A percentile compares a stretch with the other conserved stretches of the same genome.
phyloP scores from a whole-genome alignment of 2,113 vertebrate species.

The Notarius lentiginosus region DNA sequence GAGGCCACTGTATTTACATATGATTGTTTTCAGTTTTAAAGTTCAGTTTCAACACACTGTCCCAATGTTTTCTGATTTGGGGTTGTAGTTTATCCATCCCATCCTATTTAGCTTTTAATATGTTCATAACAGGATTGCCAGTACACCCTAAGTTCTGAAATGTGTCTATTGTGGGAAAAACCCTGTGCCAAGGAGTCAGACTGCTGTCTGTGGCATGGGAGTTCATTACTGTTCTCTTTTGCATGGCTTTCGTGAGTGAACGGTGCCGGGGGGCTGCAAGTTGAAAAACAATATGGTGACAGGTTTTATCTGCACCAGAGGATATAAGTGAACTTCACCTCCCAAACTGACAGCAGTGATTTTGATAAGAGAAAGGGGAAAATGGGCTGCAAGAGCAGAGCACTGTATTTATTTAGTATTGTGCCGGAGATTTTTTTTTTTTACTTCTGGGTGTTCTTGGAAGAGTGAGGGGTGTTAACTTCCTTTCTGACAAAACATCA shows the following conservation, averaged over 20 bases:
- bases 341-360: neutral
- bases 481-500: conserved; percentile 32
- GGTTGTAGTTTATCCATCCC: neutral
- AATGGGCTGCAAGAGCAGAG: conserved; percentile 14
- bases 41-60: too few relatives aligned
- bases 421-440: neutral
- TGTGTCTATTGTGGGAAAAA: neutral
- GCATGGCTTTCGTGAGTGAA: conserved; percentile 11
- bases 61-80: too few relatives aligned
- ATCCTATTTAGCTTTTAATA: neutral
- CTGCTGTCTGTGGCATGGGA: conserved; percentile 5
- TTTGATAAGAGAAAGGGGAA: conserved; percentile 14
- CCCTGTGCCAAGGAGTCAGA: neutral
- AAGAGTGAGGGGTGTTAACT: conserved; percentile 16
- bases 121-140: neutral
- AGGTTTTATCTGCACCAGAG: conserved; percentile 12
- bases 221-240: conserved; percentile 26
- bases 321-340: conserved; percentile 7
- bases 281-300: conserved; percentile 10
- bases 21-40: too few relatives aligned
- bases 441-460: conserved; percentile 11
- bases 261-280: conserved; percentile 14
- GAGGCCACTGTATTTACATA: too few relatives aligned
- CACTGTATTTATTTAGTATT: neutral
- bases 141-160: neutral